These are phyloP conservation scores for Sebastes schlegelii DNA, from an alignment of 2,113 vertebrate genomes.

Conservation along the genomic window DNA sequence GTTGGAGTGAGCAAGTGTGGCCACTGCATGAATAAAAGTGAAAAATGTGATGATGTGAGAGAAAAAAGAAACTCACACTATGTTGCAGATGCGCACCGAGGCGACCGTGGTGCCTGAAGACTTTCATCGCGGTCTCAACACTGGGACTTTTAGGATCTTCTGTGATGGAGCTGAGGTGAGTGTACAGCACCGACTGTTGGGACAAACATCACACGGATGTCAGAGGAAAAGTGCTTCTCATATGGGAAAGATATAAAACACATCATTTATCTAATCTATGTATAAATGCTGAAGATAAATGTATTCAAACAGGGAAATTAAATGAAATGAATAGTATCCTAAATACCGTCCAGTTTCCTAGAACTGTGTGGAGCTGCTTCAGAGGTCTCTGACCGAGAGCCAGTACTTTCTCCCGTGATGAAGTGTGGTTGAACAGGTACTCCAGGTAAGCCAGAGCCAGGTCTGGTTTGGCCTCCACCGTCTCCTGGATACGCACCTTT, in stretches of 20 bases:
- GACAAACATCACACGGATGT: slow-evolving; percentile 24
- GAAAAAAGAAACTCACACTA: slow-evolving; percentile 78
- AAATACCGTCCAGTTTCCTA: slow-evolving; percentile 88
- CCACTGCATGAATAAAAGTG: neutral
- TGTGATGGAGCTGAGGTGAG: slow-evolving; percentile 75
- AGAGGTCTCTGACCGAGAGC: slow-evolving; percentile 82
- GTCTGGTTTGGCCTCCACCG: slow-evolving; percentile 85
- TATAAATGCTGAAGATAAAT: neutral
- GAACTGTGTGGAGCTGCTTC: slow-evolving; percentile 84
- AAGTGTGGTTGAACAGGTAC: slow-evolving; percentile 85
- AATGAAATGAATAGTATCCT: neutral
- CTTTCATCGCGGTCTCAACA: slow-evolving; percentile 83
- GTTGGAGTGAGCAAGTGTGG: too few species aligned
- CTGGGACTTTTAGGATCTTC: slow-evolving; percentile 51
- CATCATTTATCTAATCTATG: neutral
- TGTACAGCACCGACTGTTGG: slow-evolving; percentile 83
- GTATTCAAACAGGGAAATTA: neutral
- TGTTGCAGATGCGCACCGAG: slow-evolving; percentile 90
- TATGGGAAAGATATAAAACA: neutral
- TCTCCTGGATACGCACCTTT: slow-evolving; percentile 85
- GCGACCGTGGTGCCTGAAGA: slow-evolving; percentile 86
- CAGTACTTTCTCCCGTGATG: slow-evolving; percentile 86
- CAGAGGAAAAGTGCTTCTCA: neutral
- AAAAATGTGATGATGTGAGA: neutral
- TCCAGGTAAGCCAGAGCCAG: slow-evolving; percentile 91